phyloP scores from a whole-genome alignment of 2,888 invertebrate species.

The Nineta flava region DNA sequence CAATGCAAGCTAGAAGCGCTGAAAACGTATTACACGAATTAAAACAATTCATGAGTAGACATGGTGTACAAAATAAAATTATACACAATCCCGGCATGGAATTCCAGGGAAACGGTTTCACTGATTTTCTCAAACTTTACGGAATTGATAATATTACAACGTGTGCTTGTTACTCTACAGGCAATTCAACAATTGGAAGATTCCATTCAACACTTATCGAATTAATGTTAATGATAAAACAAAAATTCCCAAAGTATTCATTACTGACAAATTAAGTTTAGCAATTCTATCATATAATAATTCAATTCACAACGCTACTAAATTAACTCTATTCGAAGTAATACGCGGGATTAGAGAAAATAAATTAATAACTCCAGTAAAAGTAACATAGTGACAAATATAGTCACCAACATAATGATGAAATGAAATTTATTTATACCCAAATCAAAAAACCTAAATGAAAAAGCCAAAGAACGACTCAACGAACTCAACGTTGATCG shows the following conservation, averaged over 20 bases:
- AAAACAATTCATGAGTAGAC: neutral
- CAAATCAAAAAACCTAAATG: neutral
- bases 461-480: neutral
- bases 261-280: neutral
- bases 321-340: neutral
- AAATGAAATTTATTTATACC: neutral
- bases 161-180: constrained; percentile 10
- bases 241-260: neutral
- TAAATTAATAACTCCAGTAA: neutral
- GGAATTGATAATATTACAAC: constrained; percentile 13
- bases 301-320: neutral
- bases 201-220: constrained; percentile 11
- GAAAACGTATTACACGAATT: neutral
- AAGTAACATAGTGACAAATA: neutral
- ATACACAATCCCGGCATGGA: constrained; percentile 12
- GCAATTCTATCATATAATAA: neutral
- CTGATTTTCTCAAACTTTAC: constrained; percentile 11
- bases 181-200: constrained; percentile 12
- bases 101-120: constrained; percentile 12
- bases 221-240: neutral
- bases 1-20: neutral
- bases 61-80: constrained; percentile 7
- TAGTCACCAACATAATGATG: neutral
- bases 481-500: neutral
- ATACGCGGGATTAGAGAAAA: neutral